Evolutionary conservation across 2,113 vertebrate species (phyloP).

Genomic region (Silurus asotus): DNA sequence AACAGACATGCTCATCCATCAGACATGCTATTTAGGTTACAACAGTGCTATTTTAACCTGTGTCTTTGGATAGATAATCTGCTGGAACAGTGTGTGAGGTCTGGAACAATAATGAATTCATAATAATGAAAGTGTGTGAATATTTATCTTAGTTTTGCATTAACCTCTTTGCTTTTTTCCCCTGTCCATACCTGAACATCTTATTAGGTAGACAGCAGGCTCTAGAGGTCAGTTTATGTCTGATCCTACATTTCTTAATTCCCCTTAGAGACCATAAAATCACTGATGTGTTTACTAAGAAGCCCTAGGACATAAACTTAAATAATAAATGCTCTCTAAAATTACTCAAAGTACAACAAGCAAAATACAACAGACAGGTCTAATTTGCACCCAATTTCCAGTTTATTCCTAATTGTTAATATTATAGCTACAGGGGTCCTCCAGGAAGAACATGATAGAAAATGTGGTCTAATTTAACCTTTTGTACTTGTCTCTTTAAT

Average conservation of each 20-base stretch:
- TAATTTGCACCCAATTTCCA: neutral
- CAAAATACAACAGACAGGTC: neutral
- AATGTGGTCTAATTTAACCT: neutral
- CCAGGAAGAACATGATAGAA: neutral
- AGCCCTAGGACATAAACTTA: neutral
- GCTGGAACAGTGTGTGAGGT: neutral
- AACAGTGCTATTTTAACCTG: neutral
- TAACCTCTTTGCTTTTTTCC: neutral
- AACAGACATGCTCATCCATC: constrained; percentile 18
- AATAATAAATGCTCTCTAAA: neutral
- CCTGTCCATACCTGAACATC: neutral
- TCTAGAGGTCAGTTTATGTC: neutral
- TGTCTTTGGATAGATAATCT: constrained; percentile 1
- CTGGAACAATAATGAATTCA: neutral
- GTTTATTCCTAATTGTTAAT: neutral
- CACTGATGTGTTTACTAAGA: neutral
- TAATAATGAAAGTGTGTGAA: neutral
- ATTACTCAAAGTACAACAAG: neutral
- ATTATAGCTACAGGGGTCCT: neutral
- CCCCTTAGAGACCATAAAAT: neutral
- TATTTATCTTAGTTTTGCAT: neutral
- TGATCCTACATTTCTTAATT: neutral
- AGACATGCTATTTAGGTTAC: constrained; percentile 23
- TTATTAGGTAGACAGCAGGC: neutral
- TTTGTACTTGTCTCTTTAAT: neutral